Conservation (phyloP, 1,140 invertebrate genomes). For the Holotrichia oblita region DNA sequence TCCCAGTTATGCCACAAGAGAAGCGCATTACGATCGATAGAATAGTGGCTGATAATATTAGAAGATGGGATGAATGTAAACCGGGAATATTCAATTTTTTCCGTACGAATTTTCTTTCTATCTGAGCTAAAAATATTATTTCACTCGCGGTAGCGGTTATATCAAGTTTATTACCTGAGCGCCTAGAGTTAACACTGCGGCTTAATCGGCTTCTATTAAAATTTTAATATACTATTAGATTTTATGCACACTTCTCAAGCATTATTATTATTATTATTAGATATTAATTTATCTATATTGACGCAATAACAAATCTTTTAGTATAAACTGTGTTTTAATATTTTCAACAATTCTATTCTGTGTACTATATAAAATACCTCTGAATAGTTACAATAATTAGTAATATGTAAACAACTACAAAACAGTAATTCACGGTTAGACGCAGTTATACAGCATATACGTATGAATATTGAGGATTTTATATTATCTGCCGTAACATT, state of each 20-base stretch:
- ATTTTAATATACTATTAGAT: slow-evolving; percentile 26
- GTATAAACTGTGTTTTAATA: too few species aligned
- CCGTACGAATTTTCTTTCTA: background rate
- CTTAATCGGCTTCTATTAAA: slow-evolving; percentile 10
- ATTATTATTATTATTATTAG: too few species aligned
- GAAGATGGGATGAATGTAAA: slow-evolving; percentile 20
- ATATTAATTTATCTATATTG: slow-evolving; percentile 11
- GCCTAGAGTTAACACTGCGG: background rate
- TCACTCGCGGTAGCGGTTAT: background rate
- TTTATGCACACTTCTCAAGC: background rate
- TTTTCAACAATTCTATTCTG: background rate
- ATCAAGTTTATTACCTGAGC: background rate
- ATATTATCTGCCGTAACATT: background rate
- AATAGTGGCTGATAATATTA: background rate
- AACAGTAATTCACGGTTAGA: too few species aligned
- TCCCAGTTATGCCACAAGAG: background rate
- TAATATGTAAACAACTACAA: too few species aligned
- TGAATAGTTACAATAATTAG: too few species aligned
- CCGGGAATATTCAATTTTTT: slow-evolving; percentile 13
- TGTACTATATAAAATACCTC: too few species aligned
- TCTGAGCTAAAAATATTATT: slow-evolving; percentile 30
- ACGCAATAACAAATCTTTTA: too few species aligned
- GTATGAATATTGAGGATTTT: too few species aligned
- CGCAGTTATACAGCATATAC: too few species aligned
- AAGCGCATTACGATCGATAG: background rate